These are phyloP conservation scores for Watsonalla cultraria DNA, from an alignment of 2,888 invertebrate species.

Conservation along the genomic window DNA sequence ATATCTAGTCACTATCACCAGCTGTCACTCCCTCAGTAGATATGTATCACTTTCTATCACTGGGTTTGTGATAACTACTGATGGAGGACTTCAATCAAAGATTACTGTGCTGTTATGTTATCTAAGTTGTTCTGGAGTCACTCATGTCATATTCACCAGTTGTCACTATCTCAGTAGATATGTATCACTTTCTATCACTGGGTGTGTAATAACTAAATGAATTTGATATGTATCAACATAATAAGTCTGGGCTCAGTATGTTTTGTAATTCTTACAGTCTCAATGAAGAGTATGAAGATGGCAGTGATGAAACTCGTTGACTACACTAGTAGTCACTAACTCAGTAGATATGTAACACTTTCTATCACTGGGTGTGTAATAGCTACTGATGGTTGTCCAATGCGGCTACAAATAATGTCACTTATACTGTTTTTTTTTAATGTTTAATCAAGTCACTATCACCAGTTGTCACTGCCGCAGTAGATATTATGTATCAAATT, in stretches of 20 bases:
- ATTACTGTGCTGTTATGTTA: neutral
- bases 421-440: neutral
- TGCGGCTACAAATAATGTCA: neutral
- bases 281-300: neutral
- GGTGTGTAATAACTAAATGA: neutral
- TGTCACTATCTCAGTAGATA: neutral
- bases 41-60: constrained; percentile 15
- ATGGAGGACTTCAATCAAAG: neutral
- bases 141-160: neutral
- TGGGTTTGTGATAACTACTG: constrained; percentile 10
- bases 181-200: constrained; percentile 1
- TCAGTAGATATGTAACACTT: constrained; percentile 1
- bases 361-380: too few relatives aligned
- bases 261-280: neutral
- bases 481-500: constrained; percentile 5
- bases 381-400: too few relatives aligned
- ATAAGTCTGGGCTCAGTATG: neutral
- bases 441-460: neutral
- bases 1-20: neutral
- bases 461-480: neutral
- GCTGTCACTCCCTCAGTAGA: constrained; percentile 6
- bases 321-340: constrained; percentile 3
- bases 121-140: too few relatives aligned
- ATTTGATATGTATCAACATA: neutral
- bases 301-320: too few relatives aligned